These are phyloP conservation scores for Nomada fucata DNA, from an alignment of 2,888 invertebrate genomes.

Conservation along the genomic window DNA sequence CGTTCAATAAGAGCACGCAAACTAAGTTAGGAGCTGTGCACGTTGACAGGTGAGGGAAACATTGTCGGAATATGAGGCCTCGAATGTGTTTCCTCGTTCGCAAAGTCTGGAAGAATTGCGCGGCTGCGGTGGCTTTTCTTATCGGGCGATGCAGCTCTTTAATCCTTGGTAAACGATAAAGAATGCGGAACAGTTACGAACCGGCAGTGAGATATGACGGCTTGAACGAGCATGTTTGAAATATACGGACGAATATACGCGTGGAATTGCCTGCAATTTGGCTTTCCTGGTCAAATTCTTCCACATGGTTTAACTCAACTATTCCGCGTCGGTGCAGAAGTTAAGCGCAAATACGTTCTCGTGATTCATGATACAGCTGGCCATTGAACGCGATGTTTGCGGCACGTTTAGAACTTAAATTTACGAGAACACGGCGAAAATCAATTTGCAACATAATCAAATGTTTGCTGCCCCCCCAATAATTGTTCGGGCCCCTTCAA, in stretches of 20 bases:
- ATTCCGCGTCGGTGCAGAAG: slow-evolving; percentile 1
- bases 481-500: too few species aligned
- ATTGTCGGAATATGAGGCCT: too few species aligned
- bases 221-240: neutral
- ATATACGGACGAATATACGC: neutral
- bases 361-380: neutral
- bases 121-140: too few species aligned
- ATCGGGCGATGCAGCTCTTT: too few species aligned
- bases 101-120: neutral
- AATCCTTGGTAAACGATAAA: neutral
- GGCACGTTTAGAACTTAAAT: neutral
- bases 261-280: neutral
- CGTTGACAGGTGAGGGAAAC: too few species aligned
- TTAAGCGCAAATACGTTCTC: slow-evolving; percentile 1
- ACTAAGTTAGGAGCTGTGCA: too few species aligned
- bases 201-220: neutral
- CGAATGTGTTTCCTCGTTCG: too few species aligned
- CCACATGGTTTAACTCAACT: slow-evolving; percentile 1
- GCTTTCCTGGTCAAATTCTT: neutral
- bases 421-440: too few species aligned
- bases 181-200: neutral
- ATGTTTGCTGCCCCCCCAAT: too few species aligned
- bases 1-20: too few species aligned
- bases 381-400: neutral
- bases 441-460: too few species aligned